Evolutionary conservation across 1,140 invertebrate species (phyloP), one percentile per base, ranked within the genome.

Genomic region (Forficula auricularia): DNA sequence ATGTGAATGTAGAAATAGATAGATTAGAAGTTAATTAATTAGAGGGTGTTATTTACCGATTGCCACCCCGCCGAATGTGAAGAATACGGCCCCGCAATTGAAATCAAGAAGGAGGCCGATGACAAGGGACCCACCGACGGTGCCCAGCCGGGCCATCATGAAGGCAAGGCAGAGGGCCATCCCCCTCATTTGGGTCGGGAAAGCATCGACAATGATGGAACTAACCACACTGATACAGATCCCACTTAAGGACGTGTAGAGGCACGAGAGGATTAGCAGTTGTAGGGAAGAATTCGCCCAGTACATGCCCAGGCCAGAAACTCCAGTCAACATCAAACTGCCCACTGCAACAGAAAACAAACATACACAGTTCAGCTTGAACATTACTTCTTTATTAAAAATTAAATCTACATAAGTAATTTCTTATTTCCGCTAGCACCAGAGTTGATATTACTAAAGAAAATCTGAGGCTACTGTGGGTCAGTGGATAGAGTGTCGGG

Each of bases 111-210:
- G 60, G 54, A 75, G 76, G 31, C 76, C 75, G 50, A 79, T 79
- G 15, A 77, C 57, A 22, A 79, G 56, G 57, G 79, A 79, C 31
- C 75, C 76, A 13, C 77, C 58, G 13, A 79, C 57, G 34, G 74
- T 77, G 13, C 78, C 78, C 32, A 75, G 66, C 64, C 78, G 63
- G 46, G 77, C 78, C 57, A 77, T 75, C 4, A 76, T 79, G 19
- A 79, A 58, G 10, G 77, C 78, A 16, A 80, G 59, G 30, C 77
- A 77, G 2, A 77, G 75, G 20, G 77, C 78, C 76, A 82, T 79
- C 54, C 79, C 77, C 77, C 78, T 77, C 50, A 82, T 66, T 64
- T 81, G 79, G 36, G 79, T 82, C 48, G 79, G 79, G 61, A 80
- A 82, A 49, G 81, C 61, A 57, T 82, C 77, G 40, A 80, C 77